Evolutionary conservation across 2,888 invertebrate species (phyloP), one percentile per base, ranked within the genome.

Genomic region (Heliconius ethilla): DNA sequence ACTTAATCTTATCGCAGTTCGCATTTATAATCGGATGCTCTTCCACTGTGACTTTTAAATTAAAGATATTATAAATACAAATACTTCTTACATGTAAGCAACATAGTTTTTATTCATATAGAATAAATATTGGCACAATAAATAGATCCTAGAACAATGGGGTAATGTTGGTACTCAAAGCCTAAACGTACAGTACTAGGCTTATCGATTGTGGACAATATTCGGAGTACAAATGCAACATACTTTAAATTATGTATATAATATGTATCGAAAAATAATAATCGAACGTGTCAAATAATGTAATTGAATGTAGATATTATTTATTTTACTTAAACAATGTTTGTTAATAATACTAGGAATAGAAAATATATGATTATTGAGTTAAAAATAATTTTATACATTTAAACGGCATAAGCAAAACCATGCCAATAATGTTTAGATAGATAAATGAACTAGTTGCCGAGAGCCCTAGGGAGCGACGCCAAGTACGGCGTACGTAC

Each of bases 351-450:
- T n/a, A n/a, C 18, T 33, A 22, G 3, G 10, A 29, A 29, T 22
- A 18, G 29, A 18, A 29, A 65, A 65, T 65, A 0, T 65, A 65
- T 62, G 29, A 75, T 51, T 51, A 18, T 15, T n/a, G 29, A 27
- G 22, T 51, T 75, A 37, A 33, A 75, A 69, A 75, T 70, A 70
- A 70, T 62, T 70, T 3, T 33, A 76, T 25, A 10, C 4, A 40
- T 18, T 62, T 40, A 22, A 66, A 37, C 33, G 33, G 33, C 33
- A 13, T 59, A 75, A 69, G 40, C 40, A 29, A 62, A 70, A 62
- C 45, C 62, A 70, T 76, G 76, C 70, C 70, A 76, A 76, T 76
- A 76, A 45, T 63, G 37, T 63, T 62, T 75, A 10, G 76, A 70
- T 55, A 66, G 37, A 70, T 27, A 40, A 45, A 55, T 66, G 66